Base-by-base conservation (phyloP, 1,140 invertebrate genomes). In the Drosophila seguyi region DNA sequence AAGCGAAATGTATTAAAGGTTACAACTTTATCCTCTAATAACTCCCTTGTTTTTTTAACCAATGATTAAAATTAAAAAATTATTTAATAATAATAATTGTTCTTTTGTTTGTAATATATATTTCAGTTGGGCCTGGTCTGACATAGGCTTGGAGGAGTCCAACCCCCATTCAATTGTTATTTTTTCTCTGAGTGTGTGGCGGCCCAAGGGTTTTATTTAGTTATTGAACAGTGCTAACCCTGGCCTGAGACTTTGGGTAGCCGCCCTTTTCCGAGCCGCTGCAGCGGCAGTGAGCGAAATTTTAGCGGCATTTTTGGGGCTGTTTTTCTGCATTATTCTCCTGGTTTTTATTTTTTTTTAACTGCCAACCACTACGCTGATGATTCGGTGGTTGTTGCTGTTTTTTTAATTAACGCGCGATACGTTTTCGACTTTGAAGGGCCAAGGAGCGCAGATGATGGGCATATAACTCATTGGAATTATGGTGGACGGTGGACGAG, bases 301-400 rank as follows among this genome's bases (percentile, higher is more conserved):
- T 90, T 88, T 90, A 81, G 81, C 85, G 82, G 84, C 68, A 88
- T 88, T 88, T 88, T 90, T 90, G 84, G 84, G 84, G 84, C 84
- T 88, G 83, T 87, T 83, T 80, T 78, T 86, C 67, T 75, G 69
- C 45, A 39, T 47, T 67, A 67, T 58, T 61, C 34, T 59, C 18
- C 14, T 53, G 16, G 14, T 25, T 45, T 45, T 25, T 16, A 4
- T 7, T 14, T 48, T 48, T 14, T 52, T 34, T 20, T 53, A 53
- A 29, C 42, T 55, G 68, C 36, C 27, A 42, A 36, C 45, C 36
- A 34, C 41, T 57, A 2, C 18, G 42, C 52, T n/a, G 66, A 48
- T 72, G 68, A 50, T 72, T 72, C 52, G 44, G 52, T 73, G 42
- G 74, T 68, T 80, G 63, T 76, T 77, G 67, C 65, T 81, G 53